Conservation (phyloP, 2,113 vertebrate species). For the Chauna torquata region DNA sequence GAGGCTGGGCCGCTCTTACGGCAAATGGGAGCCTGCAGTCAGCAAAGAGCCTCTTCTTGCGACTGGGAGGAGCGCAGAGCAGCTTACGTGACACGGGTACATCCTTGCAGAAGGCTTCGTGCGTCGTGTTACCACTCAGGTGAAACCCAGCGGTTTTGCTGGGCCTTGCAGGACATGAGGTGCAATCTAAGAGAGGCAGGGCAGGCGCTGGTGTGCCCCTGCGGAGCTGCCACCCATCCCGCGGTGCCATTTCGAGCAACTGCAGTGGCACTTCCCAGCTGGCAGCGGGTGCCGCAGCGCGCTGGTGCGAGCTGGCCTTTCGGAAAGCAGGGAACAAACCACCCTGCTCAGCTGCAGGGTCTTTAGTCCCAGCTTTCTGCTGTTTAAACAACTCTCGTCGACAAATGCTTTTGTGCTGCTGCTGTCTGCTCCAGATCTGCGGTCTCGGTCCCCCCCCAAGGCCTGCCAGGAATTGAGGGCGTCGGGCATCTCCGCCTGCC, state of each 20-base stretch:
- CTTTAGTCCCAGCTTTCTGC: not conserved
- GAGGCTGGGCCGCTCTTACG: not conserved
- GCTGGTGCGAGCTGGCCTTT: not conserved
- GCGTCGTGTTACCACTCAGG: not conserved
- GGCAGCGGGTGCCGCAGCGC: not conserved
- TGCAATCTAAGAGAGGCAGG: not conserved
- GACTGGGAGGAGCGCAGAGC: not conserved
- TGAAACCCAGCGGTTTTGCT: not conserved
- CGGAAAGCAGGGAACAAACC: not conserved
- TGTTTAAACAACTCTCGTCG: not conserved
- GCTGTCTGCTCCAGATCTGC: not conserved
- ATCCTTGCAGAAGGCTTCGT: accelerated
- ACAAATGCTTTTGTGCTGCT: not conserved
- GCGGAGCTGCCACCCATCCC: not conserved
- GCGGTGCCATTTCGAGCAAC: accelerated
- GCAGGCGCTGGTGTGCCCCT: not conserved
- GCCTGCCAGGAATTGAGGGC: not conserved
- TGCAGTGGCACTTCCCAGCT: not conserved
- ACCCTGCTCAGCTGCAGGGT: not conserved
- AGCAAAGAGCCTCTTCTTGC: not conserved
- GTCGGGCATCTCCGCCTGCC: not conserved
- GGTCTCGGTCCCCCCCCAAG: accelerated
- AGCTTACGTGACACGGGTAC: accelerated
- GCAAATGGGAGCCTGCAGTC: not conserved
- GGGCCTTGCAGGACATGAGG: not conserved